phyloP scores from a whole-genome alignment of 2,888 invertebrate genomes.

The Drosophila neonasuta region DNA sequence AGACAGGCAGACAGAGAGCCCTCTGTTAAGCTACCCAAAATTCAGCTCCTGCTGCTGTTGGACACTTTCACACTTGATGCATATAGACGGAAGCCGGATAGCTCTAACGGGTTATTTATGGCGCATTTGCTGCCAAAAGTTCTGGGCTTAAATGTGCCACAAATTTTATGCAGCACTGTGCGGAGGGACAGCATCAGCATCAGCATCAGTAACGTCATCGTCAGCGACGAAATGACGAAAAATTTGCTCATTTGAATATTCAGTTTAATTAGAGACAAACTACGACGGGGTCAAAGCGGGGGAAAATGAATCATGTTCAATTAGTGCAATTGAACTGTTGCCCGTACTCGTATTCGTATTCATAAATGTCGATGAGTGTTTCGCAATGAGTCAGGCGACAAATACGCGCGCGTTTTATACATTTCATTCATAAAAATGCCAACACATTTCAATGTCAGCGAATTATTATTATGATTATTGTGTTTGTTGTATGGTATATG shows the following conservation, averaged over 20 bases:
- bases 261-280: constrained; percentile 65
- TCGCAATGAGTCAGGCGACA: constrained; percentile 25
- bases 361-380: constrained; percentile 29
- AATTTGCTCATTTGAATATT: constrained; percentile 57
- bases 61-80: constrained; percentile 42
- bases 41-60: background rate
- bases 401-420: constrained; percentile 12
- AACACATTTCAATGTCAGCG: constrained; percentile 22
- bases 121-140: constrained; percentile 46
- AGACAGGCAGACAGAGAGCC: constrained; percentile 1
- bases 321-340: constrained; percentile 63
- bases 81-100: constrained; percentile 26
- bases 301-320: constrained; percentile 68
- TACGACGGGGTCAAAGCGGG: background rate
- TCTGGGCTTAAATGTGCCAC: constrained; percentile 49
- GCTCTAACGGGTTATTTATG: constrained; percentile 43
- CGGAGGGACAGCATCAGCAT: background rate
- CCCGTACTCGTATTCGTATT: constrained; percentile 10
- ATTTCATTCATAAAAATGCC: constrained; percentile 52
- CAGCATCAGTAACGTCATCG: constrained; percentile 4
- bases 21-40: background rate
- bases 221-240: constrained; percentile 20
- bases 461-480: background rate
- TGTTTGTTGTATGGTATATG: background rate
- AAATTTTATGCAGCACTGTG: constrained; percentile 46